Conservation (phyloP, 2,113 vertebrate species). For the Paramisgurnus dabryanus region DNA sequence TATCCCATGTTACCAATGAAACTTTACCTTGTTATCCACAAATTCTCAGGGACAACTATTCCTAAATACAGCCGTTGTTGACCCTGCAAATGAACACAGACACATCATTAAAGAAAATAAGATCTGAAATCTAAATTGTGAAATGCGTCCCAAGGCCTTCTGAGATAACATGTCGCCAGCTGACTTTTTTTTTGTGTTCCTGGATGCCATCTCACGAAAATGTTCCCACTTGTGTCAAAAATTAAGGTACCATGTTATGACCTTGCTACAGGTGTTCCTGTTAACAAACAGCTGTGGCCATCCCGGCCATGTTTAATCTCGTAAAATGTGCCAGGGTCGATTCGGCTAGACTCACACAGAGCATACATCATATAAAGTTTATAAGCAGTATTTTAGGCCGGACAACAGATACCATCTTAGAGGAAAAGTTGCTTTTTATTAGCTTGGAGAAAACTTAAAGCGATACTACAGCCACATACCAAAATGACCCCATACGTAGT, state of each 20-base stretch:
- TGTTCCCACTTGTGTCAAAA: slow-evolving; percentile 5
- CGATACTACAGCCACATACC: too few relatives aligned
- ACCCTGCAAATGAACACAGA: not conserved
- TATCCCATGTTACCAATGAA: too few relatives aligned
- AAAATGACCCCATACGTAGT: too few relatives aligned
- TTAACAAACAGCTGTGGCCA: slow-evolving; percentile 39
- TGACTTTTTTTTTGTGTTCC: not conserved
- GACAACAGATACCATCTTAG: too few relatives aligned
- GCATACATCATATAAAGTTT: too few relatives aligned
- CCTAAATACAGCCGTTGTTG: not conserved
- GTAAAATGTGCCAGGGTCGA: not conserved
- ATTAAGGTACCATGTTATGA: slow-evolving; percentile 16
- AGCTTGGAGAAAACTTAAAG: too few relatives aligned
- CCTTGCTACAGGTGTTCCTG: slow-evolving; percentile 26
- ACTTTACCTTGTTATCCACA: too few relatives aligned
- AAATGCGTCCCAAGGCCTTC: not conserved
- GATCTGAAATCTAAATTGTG: not conserved
- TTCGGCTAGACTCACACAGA: not conserved
- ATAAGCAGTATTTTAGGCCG: too few relatives aligned
- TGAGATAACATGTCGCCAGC: slow-evolving; percentile 4
- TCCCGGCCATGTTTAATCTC: not conserved
- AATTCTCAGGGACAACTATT: too few relatives aligned
- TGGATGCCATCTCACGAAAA: slow-evolving; percentile 7
- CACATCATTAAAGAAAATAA: too few relatives aligned
- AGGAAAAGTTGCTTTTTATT: too few relatives aligned